Evolutionary conservation across 1,140 invertebrate species (phyloP), one percentile per base, ranked within the genome.

Genomic region (Aphaenogaster floridana): DNA sequence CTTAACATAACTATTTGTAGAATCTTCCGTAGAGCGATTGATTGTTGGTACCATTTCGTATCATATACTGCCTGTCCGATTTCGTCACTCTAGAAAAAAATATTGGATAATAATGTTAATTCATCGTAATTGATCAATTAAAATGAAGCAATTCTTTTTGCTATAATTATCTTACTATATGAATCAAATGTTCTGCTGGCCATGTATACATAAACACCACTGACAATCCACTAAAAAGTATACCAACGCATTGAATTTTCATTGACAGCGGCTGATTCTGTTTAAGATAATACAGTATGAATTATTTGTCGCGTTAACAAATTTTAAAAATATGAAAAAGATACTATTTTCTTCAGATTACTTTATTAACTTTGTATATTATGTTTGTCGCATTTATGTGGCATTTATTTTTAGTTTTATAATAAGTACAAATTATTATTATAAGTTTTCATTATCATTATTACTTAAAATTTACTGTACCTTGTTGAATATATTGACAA

Each of bases 171-270:
- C 9, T 74, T 66, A 86, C 89, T 63, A 74, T 66, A 11, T 71
- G 57, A 11, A 78, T 80, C 17, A 85, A 34, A 36, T 86, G n/a
- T 59, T 89, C 74, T 28, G 72, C 78, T 50, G 88, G 81, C 88
- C 86, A 90, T 0, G 79, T 77, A 45, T 61, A 88, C 69, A 91
- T 88, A 34, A 93, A 91, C 0, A 93, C 88, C 17, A 89, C 89
- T 7, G 89, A 5, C 0, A 83, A 63, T 6, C 88, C 88, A 45
- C 85, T 88, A 11, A 71, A 48, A 15, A 69, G 61, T 39, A 92
- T 69, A 4, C 86, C 68, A 7, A 83, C 7, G 13, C 89, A 89
- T 17, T 91, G 91, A 5, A 90, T 1, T 72, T 92, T 93, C 3
- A 91, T 81, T 8, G 88, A 48, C 11, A 93, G 3, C 1, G 87